A percentile compares a stretch with the other conserved stretches of the same genome.
phyloP scores from a whole-genome alignment of 2,888 invertebrate species.

The Spodoptera littoralis region DNA sequence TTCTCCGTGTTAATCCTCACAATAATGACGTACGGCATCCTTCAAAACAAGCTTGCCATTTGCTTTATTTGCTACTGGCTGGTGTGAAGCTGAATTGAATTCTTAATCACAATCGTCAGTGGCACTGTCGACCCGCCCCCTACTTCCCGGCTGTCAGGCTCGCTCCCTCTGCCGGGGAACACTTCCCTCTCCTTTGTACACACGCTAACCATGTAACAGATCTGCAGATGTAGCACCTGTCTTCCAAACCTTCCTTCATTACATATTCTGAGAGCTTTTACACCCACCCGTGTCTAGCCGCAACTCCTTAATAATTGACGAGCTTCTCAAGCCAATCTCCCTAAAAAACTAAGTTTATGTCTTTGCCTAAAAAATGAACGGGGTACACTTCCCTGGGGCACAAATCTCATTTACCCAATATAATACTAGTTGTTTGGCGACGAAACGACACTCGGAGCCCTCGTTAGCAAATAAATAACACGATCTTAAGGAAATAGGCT shows the following conservation, averaged over 20 bases:
- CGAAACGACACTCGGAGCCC: conserved; percentile 16
- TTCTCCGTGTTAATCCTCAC: neutral
- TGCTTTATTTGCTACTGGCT: conserved; percentile 5
- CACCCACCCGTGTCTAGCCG: conserved; percentile 14
- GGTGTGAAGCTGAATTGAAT: conserved; percentile 21
- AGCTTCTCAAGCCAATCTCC: conserved; percentile 15
- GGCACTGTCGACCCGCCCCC: conserved; percentile 7
- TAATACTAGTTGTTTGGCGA: conserved; percentile 32
- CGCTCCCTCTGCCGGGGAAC: conserved; percentile 9
- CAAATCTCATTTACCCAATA: conserved; percentile 32
- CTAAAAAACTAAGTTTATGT: conserved; percentile 13
- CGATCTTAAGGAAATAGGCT: conserved; percentile 34
- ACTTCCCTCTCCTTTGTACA: conserved; percentile 40
- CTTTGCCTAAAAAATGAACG: conserved; percentile 14
- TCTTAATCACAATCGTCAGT: conserved; percentile 34
- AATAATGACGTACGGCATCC: neutral
- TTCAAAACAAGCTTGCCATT: conserved; percentile 11
- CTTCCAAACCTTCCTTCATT: conserved; percentile 35
- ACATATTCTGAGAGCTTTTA: conserved; percentile 42
- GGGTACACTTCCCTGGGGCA: conserved; percentile 2
- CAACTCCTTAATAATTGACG: conserved; percentile 44
- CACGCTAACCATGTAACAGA: conserved; percentile 32
- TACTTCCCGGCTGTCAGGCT: conserved; percentile 7
- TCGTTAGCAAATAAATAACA: conserved; percentile 37
- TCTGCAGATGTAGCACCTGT: conserved; percentile 30